Evolutionary conservation across 2,797 vertebrate genomes (phyloP), one percentile per base, ranked within the genome.

Genomic region (Tenualosa ilisha): DNA sequence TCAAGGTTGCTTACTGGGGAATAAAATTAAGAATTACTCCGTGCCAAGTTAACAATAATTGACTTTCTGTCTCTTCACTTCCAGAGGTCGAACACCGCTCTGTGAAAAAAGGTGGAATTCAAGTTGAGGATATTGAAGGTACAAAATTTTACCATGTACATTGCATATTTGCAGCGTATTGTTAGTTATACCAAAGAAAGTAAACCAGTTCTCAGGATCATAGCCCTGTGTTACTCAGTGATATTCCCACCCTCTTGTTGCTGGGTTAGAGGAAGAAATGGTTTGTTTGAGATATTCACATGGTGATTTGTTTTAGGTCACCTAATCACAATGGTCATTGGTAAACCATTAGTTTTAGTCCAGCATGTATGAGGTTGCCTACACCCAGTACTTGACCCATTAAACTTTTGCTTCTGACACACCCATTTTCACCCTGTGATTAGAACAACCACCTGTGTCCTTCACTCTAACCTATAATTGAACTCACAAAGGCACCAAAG

Each of bases 61-160:
- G 1, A 79, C 37, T 72, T 37, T 31, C 51, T 89, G 81, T 85
- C n/a, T 72, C 72, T 86, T 91, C 92, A 20, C 94, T 83, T 40
- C 37, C 92, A 99, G 98, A 96, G 93, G 94, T 96, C 89, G 96
- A 96, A 12, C 98, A 99, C 94, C 97, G 97, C 84, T 99, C 98
- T 24, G 98, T 99, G 88, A 99, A 99, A 95, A 99, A 99, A 91
- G 97, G 96, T 89, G 98, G 97, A 89, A 97, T 98, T 26, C 96
- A 97, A 87, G 96, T 97, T 85, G 96, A 97, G 85, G 96, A 98
- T 91, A 93, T 96, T 85, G 97, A 97, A 96, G 97, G 98, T 98
- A 85, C 26, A 22, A 31, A 7, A 7, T 24, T 84, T 68, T 37
- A 0, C 12, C 12, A 0, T 68, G n/a, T 65, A 12, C 15, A 37